Evolutionary conservation across 2,888 invertebrate genomes (phyloP).

Genomic region (Formica aserva): DNA sequence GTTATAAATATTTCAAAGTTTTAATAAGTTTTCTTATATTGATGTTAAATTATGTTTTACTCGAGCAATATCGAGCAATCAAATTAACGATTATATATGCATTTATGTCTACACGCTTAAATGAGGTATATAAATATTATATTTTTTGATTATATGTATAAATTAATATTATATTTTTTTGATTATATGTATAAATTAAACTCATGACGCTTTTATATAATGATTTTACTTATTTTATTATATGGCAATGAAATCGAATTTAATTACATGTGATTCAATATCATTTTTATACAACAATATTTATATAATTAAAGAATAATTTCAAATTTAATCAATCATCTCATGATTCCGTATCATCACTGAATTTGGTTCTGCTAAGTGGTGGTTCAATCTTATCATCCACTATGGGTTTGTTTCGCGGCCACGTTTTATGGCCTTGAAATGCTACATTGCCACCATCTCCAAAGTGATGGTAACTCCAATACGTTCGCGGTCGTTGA

Average conservation of each 20-base stretch:
- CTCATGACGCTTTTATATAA: slow-evolving; percentile 31
- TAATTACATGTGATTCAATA: background rate
- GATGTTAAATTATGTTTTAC: background rate
- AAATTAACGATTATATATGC: background rate
- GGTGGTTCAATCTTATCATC: slow-evolving; percentile 79
- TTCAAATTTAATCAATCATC: background rate
- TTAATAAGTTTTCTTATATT: background rate
- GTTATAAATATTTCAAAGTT: background rate
- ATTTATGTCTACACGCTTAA: slow-evolving; percentile 34
- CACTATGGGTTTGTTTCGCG: slow-evolving; percentile 58
- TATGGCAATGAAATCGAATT: background rate
- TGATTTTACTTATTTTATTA: slow-evolving; percentile 50
- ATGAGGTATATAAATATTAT: slow-evolving; percentile 1
- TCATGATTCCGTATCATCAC: slow-evolving; percentile 19
- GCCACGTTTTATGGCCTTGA: slow-evolving; percentile 46
- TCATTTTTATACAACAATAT: background rate
- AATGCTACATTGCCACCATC: slow-evolving; percentile 32
- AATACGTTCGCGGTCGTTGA: slow-evolving; percentile 58
- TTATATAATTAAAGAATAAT: background rate
- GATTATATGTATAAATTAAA: slow-evolving; percentile 20
- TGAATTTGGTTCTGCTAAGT: slow-evolving; percentile 70
- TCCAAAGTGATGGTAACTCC: slow-evolving; percentile 61
- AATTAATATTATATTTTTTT: background rate
- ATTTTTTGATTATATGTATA: background rate
- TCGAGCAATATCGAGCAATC: slow-evolving; percentile 3